A percentile compares a stretch with the other conserved stretches of the same genome.
Conservation (phyloP, 1,140 invertebrate genomes). For the Reticulitermes speratus region DNA sequence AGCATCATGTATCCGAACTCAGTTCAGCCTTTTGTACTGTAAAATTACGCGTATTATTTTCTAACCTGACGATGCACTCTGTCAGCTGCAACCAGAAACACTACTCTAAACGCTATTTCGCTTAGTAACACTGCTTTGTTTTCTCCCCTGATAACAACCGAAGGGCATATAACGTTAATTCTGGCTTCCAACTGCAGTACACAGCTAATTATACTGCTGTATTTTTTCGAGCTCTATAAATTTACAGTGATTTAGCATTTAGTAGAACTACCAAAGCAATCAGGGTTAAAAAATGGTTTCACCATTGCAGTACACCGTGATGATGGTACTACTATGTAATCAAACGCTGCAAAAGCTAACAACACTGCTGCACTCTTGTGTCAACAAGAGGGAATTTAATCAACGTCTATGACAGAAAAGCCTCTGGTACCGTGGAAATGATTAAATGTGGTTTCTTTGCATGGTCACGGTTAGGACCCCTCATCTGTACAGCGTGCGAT, state of each 20-base stretch:
- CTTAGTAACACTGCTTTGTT: background rate
- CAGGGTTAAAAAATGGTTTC: slow-evolving; percentile 12
- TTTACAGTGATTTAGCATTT: slow-evolving; percentile 10
- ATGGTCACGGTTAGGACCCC: background rate
- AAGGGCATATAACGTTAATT: background rate
- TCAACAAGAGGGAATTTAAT: slow-evolving; percentile 19
- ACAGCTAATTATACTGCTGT: background rate
- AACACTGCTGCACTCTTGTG: slow-evolving; percentile 10
- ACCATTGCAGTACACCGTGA: background rate
- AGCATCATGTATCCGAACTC: too few species aligned
- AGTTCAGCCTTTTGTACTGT: too few species aligned
- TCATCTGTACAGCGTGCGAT: background rate
- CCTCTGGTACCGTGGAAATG: background rate
- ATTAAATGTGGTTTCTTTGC: slow-evolving; percentile 16
- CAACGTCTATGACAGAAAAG: slow-evolving; percentile 4
- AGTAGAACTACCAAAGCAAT: slow-evolving; percentile 3
- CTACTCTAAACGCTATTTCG: too few species aligned
- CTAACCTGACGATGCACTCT: background rate
- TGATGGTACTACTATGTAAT: background rate
- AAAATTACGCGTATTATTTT: background rate
- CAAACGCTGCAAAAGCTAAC: slow-evolving; percentile 15
- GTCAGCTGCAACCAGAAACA: background rate
- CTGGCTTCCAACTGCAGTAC: background rate
- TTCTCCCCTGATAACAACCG: background rate
- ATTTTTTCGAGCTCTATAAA: background rate